Evolutionary conservation across 1,140 invertebrate genomes (phyloP).

Genomic region (Orchestia grillus): DNA sequence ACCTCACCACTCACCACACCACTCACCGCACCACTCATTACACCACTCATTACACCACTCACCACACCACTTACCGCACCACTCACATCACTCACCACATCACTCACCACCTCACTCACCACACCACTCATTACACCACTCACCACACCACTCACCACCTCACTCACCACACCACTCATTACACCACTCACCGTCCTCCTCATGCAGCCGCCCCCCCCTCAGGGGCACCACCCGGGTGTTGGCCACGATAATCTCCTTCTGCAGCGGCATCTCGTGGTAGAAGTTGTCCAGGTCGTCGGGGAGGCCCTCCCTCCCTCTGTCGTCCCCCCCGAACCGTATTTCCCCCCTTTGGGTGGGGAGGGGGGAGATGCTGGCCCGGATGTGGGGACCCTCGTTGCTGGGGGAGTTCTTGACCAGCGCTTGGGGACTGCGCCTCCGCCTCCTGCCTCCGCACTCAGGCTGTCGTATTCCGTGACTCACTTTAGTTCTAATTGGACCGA

Average conservation of each 20-base stretch:
- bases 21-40: neutral
- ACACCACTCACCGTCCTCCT: constrained; percentile 59
- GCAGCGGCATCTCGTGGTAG: constrained; percentile 70
- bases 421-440: neutral
- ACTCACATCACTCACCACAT: neutral
- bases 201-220: constrained; percentile 57
- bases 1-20: no score
- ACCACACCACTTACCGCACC: no score
- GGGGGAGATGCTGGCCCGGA: neutral
- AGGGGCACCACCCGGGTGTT: constrained; percentile 64
- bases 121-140: neutral
- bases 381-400: neutral
- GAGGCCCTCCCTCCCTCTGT: neutral
- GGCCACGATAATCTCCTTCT: constrained; percentile 70
- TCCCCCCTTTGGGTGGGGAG: neutral
- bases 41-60: no score
- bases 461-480: no score
- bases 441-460: neutral
- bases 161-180: neutral
- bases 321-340: neutral
- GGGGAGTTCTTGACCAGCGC: neutral
- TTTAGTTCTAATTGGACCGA: no score
- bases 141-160: neutral
- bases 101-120: neutral
- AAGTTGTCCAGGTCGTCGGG: constrained; percentile 57